Conservation (phyloP, 2,113 vertebrate species). For the Speoplatyrhinus poulsoni region DNA sequence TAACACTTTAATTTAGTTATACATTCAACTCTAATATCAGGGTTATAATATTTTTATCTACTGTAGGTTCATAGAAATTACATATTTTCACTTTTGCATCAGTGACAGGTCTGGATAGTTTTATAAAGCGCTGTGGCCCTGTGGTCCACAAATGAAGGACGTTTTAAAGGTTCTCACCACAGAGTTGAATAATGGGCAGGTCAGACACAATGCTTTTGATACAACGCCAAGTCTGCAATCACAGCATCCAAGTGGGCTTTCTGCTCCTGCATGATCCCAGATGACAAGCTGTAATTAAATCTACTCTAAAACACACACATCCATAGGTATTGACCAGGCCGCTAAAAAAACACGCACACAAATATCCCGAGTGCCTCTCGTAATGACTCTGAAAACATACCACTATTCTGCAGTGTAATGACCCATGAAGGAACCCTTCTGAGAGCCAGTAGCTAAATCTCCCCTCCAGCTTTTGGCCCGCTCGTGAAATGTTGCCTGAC, state of each 20-base stretch:
- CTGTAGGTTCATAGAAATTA: not conserved
- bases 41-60: no score
- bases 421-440: conserved; percentile 65
- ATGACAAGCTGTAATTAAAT: conserved; percentile 54
- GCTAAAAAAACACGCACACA: conserved; percentile 14
- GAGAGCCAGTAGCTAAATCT: conserved; percentile 67
- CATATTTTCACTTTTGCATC: not conserved
- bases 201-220: conserved; percentile 26
- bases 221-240: conserved; percentile 35
- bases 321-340: conserved; percentile 25
- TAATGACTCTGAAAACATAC: conserved; percentile 59
- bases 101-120: not conserved
- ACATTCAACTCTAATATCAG: no score
- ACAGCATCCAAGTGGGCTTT: conserved; percentile 42
- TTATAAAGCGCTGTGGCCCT: not conserved
- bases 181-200: conserved; percentile 13
- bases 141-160: conserved; percentile 11
- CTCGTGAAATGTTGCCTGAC: conserved; percentile 62
- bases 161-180: conserved; percentile 13
- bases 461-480: conserved; percentile 72
- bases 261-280: conserved; percentile 51
- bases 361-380: conserved; percentile 27
- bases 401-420: conserved; percentile 57
- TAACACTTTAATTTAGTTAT: no score
- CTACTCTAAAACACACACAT: conserved; percentile 24